Percentiles rank a stretch among this genome's conserved stretches.
Conservation (phyloP, 2,113 vertebrate species). For the Brachionichthys hirsutus region DNA sequence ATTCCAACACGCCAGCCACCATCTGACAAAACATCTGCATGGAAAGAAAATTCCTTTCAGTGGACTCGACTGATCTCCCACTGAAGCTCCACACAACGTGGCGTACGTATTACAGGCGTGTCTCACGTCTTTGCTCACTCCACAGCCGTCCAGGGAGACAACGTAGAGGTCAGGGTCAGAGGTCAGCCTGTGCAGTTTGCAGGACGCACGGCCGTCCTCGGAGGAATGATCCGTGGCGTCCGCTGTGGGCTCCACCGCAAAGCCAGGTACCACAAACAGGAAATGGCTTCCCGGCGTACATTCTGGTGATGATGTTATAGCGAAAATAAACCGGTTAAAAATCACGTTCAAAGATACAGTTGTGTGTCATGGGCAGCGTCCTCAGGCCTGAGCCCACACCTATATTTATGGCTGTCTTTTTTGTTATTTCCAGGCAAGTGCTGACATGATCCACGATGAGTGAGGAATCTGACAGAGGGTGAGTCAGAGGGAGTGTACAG, state of each 20-base stretch:
- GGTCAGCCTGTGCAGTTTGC: constrained; percentile 44
- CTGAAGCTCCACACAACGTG: too few species aligned
- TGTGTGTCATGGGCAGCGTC: too few species aligned
- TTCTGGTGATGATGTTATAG: constrained; percentile 25
- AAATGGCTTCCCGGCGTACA: constrained; percentile 49
- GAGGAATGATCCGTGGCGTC: constrained; percentile 17
- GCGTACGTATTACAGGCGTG: too few species aligned
- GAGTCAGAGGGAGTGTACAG: constrained; percentile 5
- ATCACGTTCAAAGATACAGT: too few species aligned
- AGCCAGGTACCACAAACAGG: constrained; percentile 48
- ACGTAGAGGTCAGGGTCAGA: constrained; percentile 49
- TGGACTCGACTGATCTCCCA: too few species aligned
- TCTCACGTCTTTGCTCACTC: constrained; percentile 32
- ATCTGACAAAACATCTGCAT: too few species aligned
- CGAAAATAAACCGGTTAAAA: neutral
- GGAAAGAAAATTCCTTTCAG: too few species aligned
- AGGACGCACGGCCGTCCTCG: constrained; percentile 28
- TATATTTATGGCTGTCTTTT: too few species aligned
- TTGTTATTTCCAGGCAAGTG: neutral
- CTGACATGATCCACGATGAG: neutral
- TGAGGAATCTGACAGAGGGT: constrained; percentile 29
- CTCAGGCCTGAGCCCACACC: too few species aligned
- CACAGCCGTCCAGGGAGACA: constrained; percentile 53
- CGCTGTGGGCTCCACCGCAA: too few species aligned
- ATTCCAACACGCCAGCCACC: too few species aligned